Conservation (phyloP, 2,888 invertebrate species). For the Ferrisia virgata region DNA sequence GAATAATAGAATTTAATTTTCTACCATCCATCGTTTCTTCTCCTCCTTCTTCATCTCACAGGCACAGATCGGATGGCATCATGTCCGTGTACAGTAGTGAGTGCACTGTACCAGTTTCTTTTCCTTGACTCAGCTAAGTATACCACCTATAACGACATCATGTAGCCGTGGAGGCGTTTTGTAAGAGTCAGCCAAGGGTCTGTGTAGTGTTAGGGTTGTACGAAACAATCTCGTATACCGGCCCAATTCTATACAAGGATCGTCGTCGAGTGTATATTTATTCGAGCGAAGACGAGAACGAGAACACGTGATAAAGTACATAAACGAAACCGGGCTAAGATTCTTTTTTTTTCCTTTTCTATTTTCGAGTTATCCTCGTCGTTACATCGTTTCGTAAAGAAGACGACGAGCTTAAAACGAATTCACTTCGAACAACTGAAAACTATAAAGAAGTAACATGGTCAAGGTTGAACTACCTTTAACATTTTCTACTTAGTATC, state of each 20-base stretch:
- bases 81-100: no score
- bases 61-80: no score
- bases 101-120: no score
- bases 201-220: no score
- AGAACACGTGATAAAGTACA: not conserved
- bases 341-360: not conserved
- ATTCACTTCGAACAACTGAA: not conserved
- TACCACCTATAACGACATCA: no score
- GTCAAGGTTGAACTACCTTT: not conserved
- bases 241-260: not conserved
- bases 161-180: not conserved
- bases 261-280: not conserved
- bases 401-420: not conserved
- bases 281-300: not conserved
- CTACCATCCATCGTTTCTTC: not conserved
- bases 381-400: not conserved
- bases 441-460: not conserved
- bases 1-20: constrained; percentile 17
- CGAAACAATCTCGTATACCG: not conserved
- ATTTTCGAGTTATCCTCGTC: not conserved
- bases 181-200: not conserved
- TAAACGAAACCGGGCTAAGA: not conserved
- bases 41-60: no score
- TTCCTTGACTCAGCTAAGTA: no score
- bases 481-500: no score